A percentile compares a stretch with the other conserved stretches of the same genome.
Conservation (phyloP, 1,140 invertebrate genomes). For the Lepidurus couesii region DNA sequence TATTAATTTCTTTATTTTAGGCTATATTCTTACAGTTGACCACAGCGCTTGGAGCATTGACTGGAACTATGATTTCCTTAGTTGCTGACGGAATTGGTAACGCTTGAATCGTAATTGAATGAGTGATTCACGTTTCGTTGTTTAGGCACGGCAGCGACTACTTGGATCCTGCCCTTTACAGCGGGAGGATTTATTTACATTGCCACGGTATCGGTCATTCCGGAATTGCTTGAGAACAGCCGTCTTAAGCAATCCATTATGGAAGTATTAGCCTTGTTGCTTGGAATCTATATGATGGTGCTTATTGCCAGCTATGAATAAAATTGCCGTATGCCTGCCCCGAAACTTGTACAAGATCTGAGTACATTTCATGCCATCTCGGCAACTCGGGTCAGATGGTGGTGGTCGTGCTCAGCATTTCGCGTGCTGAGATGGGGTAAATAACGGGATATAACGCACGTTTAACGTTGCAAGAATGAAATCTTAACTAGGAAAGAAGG, state of each 20-base stretch:
- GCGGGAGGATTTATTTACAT: conserved; percentile 98
- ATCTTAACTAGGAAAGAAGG: background rate
- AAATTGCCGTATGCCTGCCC: conserved; percentile 36
- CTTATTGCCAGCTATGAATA: conserved; percentile 80
- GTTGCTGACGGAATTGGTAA: conserved; percentile 64
- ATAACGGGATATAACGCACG: too few species aligned
- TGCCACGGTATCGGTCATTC: conserved; percentile 92
- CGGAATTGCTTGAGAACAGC: conserved; percentile 79
- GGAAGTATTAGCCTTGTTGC: conserved; percentile 74
- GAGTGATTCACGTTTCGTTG: conserved; percentile 36
- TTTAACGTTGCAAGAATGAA: background rate
- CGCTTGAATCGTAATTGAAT: conserved; percentile 30
- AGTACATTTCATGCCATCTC: too few species aligned
- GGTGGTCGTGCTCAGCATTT: too few species aligned
- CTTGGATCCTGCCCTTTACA: conserved; percentile 89
- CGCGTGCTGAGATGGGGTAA: too few species aligned
- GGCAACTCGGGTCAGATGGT: too few species aligned
- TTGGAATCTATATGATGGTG: conserved; percentile 88
- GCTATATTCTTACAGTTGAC: conserved; percentile 85
- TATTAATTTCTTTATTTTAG: conserved; percentile 45
- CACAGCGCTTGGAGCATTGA: conserved; percentile 89
- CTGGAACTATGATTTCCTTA: conserved; percentile 81
- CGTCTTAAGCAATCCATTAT: conserved; percentile 77
- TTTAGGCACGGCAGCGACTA: conserved; percentile 64
- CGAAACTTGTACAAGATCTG: background rate